These are phyloP conservation scores for Sthenelais limicola DNA, from an alignment of 2,888 invertebrate species.

Conservation along the genomic window DNA sequence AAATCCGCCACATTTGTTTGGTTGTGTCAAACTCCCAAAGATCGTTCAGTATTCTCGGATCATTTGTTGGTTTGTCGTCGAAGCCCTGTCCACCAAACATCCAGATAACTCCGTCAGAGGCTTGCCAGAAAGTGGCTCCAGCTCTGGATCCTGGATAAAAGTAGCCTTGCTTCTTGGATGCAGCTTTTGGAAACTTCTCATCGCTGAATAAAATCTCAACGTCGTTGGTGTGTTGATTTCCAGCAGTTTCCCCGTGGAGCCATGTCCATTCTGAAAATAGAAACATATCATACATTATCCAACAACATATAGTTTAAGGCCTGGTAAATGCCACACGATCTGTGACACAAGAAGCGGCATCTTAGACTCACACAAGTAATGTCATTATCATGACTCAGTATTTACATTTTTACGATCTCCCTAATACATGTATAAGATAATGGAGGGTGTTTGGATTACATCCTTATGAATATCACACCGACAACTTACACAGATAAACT, in stretches of 20 bases:
- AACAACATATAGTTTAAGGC: no score
- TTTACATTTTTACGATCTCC: no score
- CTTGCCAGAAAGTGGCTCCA: constrained; percentile 57
- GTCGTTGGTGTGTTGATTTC: constrained; percentile 44
- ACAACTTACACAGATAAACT: no score
- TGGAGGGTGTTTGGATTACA: no score
- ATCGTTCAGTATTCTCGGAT: constrained; percentile 56
- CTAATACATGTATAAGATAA: no score
- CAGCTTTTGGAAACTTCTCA: neutral
- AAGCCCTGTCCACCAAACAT: constrained; percentile 61
- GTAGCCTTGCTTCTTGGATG: constrained; percentile 15
- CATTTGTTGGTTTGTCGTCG: constrained; percentile 41
- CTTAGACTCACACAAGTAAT: no score
- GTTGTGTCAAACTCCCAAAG: constrained; percentile 56
- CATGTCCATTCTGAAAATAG: constrained; percentile 59
- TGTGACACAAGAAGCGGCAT: no score
- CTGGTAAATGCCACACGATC: no score
- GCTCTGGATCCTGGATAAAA: constrained; percentile 57
- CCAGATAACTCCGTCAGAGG: constrained; percentile 53
- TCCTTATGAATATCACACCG: no score
- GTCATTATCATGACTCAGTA: no score
- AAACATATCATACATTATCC: no score
- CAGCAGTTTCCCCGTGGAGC: constrained; percentile 53
- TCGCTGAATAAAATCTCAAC: constrained; percentile 23
- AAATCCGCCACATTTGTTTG: constrained; percentile 50